Base-by-base conservation (phyloP, 2,888 invertebrate genomes). In the Bruchidius siliquastri region DNA sequence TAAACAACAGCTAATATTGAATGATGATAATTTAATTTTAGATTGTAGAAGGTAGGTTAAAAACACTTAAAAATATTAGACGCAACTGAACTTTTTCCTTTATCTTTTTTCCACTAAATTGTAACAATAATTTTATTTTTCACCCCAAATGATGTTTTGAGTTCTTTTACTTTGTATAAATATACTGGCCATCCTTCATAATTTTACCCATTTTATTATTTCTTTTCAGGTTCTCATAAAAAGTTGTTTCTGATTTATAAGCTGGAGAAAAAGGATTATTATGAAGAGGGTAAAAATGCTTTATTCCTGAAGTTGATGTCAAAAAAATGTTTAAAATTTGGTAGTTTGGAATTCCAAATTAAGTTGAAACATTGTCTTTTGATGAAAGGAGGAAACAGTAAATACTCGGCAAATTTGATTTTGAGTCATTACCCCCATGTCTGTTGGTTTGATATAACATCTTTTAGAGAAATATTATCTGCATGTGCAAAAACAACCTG, bases 251-350 rank as follows among this genome's bases (percentile, higher is more conserved):
- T 79, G 0, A 21, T 21, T 66, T 81, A 80, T 70, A 78, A 77
- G 74, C 67, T 81, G 71, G 80, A 80, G 32, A 75, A 76, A 69
- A 76, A 73, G 26, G 77, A 80, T 73, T 69, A 69, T n/a, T 80
- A 80, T 70, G 73, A 73, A 71, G 71, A 22, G 20, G 74, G 73
- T n/a, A 77, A 75, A 66, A 81, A 81, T 75, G 72, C 76, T 32
- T 75, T 77, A 13, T 81, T 76, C 49, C 73, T 69, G 70, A 69
- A 74, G 66, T 72, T 81, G 26, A 73, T 72, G 71, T 67, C 70
- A 13, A 30, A 22, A 6, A 73, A 76, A 0, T 74, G 74, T 68
- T 78, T 78, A 79, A 74, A 74, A 72, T 75, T 77, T 20, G 72
- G 72, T 22, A 70, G 32, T 32, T 66, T 73, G n/a, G 20, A n/a